Conservation (phyloP, 2,113 vertebrate species). For the Sialia sialis region DNA sequence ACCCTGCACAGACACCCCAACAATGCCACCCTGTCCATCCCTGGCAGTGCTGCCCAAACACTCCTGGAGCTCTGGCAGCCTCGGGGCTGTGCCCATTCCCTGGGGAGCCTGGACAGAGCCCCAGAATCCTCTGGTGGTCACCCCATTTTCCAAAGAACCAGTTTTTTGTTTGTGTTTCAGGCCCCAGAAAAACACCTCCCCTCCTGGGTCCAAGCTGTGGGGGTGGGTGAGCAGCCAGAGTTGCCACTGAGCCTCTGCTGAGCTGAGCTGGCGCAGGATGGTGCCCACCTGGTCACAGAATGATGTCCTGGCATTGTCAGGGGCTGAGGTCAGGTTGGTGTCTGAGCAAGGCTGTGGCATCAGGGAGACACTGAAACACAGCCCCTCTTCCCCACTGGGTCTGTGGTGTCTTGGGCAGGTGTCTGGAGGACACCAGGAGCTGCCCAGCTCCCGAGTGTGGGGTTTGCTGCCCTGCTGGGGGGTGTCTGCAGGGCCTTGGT, state of each 20-base stretch:
- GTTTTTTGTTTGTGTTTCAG: background rate
- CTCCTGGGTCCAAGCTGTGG: background rate
- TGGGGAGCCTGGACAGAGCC: background rate
- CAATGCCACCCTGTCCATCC: background rate
- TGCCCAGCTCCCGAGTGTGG: background rate
- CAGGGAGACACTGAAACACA: background rate
- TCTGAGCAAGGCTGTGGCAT: background rate
- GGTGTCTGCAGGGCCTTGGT: background rate
- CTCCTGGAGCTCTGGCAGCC: background rate
- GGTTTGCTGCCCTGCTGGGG: background rate
- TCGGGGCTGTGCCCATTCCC: accelerated
- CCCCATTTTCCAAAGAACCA: background rate
- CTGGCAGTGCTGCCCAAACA: accelerated
- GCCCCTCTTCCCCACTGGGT: background rate
- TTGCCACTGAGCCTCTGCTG: background rate
- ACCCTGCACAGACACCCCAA: background rate
- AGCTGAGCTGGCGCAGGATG: background rate
- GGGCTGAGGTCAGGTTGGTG: background rate
- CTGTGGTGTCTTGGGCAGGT: background rate
- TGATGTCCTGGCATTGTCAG: accelerated
- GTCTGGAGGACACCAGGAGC: background rate
- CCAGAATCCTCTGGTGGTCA: background rate
- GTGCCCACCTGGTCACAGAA: background rate
- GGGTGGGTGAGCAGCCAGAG: background rate
- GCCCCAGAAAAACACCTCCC: background rate